These are phyloP conservation scores for Cotesia vestalis DNA, from an alignment of 1,140 invertebrate species.

Conservation along the genomic window DNA sequence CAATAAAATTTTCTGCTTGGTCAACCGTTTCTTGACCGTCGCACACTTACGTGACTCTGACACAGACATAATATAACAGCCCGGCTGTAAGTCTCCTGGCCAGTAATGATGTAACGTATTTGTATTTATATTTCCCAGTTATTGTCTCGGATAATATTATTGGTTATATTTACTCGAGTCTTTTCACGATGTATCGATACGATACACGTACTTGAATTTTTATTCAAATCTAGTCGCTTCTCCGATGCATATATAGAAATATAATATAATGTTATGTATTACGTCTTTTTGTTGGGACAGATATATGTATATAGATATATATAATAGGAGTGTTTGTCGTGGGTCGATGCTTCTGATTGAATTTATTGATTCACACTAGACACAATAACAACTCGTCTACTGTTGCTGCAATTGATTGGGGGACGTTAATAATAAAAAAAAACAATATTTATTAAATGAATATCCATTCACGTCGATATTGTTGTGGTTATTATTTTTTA, in stretches of 20 bases:
- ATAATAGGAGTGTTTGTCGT: slow-evolving; percentile 5
- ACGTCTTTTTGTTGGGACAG: slow-evolving; percentile 9
- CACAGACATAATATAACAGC: neutral
- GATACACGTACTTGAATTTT: slow-evolving; percentile 21
- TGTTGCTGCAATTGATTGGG: slow-evolving; percentile 30
- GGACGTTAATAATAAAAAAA: slow-evolving; percentile 16
- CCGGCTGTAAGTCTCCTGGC: too few species aligned
- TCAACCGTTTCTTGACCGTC: too few species aligned
- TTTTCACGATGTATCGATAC: slow-evolving; percentile 7
- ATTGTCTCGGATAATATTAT: slow-evolving; percentile 14
- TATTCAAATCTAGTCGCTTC: slow-evolving; percentile 24
- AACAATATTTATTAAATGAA: neutral
- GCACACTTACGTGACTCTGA: neutral
- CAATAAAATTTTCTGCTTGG: slow-evolving; percentile 6
- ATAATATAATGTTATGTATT: neutral
- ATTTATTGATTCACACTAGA: slow-evolving; percentile 30
- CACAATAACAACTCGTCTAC: slow-evolving; percentile 1
- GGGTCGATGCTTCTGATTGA: slow-evolving; percentile 29
- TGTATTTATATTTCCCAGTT: neutral
- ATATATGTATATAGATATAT: neutral
- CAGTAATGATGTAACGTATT: slow-evolving; percentile 5
- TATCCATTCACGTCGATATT: neutral
- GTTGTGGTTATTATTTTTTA: too few species aligned
- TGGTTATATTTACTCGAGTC: neutral
- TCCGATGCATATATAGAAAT: neutral